Evolutionary conservation across 2,888 invertebrate genomes (phyloP).

Genomic region (Hymenopus coronatus): DNA sequence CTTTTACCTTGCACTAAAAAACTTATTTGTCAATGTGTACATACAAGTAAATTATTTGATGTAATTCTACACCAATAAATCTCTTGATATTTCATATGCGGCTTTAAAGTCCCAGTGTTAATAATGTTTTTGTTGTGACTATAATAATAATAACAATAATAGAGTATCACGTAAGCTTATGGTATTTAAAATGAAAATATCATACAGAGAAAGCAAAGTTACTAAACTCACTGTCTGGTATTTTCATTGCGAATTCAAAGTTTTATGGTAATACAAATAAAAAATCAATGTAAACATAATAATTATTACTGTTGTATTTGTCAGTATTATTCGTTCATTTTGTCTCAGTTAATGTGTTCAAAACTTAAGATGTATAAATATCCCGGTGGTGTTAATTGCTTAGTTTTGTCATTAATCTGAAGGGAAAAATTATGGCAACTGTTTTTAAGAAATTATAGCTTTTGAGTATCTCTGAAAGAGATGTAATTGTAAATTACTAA

Average conservation of each 20-base stretch:
- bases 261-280: not conserved
- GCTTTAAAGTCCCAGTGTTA: not conserved
- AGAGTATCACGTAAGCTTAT: not conserved
- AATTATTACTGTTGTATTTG: not conserved
- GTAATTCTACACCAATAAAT: not conserved
- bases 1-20: not conserved
- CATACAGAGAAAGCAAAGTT: not conserved
- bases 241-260: not conserved
- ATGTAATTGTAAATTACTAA: not conserved
- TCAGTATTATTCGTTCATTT: not conserved
- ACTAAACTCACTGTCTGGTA: not conserved
- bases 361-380: not conserved
- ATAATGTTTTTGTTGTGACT: not conserved
- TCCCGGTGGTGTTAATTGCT: not conserved
- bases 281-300: not conserved
- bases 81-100: not conserved
- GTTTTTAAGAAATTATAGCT: not conserved
- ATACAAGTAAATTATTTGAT: not conserved
- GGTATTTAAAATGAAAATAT: not conserved
- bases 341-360: not conserved
- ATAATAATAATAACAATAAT: not conserved
- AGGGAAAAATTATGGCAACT: not conserved
- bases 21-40: not conserved
- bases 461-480: not conserved
- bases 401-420: not conserved